Evolutionary conservation across 2,888 invertebrate species (phyloP), one percentile per base, ranked within the genome.

Genomic region (Desoria tigrina): DNA sequence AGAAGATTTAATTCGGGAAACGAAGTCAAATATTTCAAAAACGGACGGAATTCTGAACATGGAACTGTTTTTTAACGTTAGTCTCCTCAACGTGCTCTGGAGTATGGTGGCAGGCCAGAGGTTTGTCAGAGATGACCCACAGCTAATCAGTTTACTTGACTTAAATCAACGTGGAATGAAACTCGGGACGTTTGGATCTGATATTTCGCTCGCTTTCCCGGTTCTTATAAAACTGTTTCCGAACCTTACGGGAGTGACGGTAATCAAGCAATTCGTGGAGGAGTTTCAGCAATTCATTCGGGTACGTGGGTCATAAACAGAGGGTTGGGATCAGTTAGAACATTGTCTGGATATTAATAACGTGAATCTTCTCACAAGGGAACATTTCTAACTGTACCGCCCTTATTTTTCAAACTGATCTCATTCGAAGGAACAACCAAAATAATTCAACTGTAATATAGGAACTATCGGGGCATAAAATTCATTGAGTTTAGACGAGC

Each of bases 71-170:
- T 69, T 71, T 37, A 66, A 65, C 23, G 32, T 71, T 21, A 58
- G 68, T 0, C 39, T 67, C 1, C 37, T 69, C 11, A 69, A 69
- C 42, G 60, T 69, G 0, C 16, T 67, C 11, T 69, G 69, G 69
- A 55, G 45, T 16, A 59, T 69, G 61, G 63, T 69, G 2, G 66
- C 64, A 2, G 64, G 69, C 2, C 42, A 26, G n/a, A 50, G 62
- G 24, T 64, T 54, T 27, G 14, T 37, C 1, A 50, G 64, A 26
- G 58, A 57, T 42, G 69, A 69, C 37, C 57, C 54, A 2, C 37
- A 59, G n/a, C 42, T 69, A 24, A 55, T 45, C 11, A 24, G 18
- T 7, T 51, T 69, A 0, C 6, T 63, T 11, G 26, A 53, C 6
- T 45, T 56, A 14, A 61, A 61, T 23, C 16, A 61, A 26, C 42